Base-by-base conservation (phyloP, 2,113 vertebrate species). In the Falco punctatus region DNA sequence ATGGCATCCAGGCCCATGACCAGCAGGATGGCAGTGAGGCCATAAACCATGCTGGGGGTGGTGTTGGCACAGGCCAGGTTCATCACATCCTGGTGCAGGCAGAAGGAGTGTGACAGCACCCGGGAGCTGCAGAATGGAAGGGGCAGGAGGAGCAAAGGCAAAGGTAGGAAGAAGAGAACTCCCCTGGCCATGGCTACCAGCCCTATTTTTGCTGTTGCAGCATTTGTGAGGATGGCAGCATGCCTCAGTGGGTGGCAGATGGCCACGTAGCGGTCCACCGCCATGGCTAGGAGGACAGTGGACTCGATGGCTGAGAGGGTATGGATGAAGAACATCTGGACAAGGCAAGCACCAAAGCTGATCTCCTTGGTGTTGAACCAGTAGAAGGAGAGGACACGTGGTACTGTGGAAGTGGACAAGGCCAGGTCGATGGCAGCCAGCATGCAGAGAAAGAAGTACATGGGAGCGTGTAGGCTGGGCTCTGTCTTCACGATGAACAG, bases 1-100 rank as follows among this genome's bases (percentile, higher is more conserved):
- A 97, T 30, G 32, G 97, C 71, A 0, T 98, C 98, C 18, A 97
- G n/a, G 15, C 97, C 97, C 88, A 73, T 95, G 61, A 98, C 98
- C 88, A 98, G n/a, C 70, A 98, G 90, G 78, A 98, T 97, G 75
- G 97, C 96, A 0, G 93, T 67, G 28, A 98, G 96, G 33, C 98
- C 97, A 1, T 98, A 98, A 18, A 97, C 88, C 52, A 95, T 7
- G 27, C 97, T 98, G 77, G 97, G 61, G 1, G 82, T 96, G 62
- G 94, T 95, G 58, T 91, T 91, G 90, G 95, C 95, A 2, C 97
- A 98, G 9, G 97, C 97, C 95, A 97, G 79, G 93, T 98, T 98
- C 92, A 98, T 98, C 79, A 98, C 95, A 2, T 98, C 98, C 96
- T 98, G 98, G 78, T 98, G 98, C 54, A 98, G 96, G 84, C 98